Base-by-base conservation (phyloP, 2,888 invertebrate species). In the Dryococelus australis region DNA sequence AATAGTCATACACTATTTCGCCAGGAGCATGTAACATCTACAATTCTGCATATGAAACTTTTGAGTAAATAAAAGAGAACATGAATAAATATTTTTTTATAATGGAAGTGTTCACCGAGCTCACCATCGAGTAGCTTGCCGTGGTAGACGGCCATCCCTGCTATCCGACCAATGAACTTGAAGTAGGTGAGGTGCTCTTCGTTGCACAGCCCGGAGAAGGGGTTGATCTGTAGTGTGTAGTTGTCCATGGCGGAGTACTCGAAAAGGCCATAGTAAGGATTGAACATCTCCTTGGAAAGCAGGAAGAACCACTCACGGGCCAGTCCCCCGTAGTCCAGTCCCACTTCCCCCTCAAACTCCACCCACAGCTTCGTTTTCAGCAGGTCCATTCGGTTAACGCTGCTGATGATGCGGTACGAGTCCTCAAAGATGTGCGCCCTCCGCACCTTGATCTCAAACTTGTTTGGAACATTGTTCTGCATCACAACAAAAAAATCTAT, bases 161-260 rank as follows among this genome's bases (percentile, higher is more conserved):
- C 99, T 89, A 99, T 96, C 88, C 99, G 94, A 88, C 99, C 99
- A 90, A 99, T 99, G 92, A 99, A 99, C 93, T 98, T 98, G 94
- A 99, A 99, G 93, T 99, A 99, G 92, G 97, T 97, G 89, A 99
- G 94, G 93, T 99, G 99, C 91, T 99, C 99, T 93, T 99, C 99
- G 92, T 99, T 99, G 93, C 99, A 99, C 88, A 99, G 94, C 65
- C 99, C 99, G 89, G 99, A 99, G 92, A 97, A 97, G 88, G 99
- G 99, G 93, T 99, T 99, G 90, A 99, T 99, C 95, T 99, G 99
- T 87, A 99, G 94, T 28, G 99, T 99, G 93, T 99, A 99, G 94
- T 99, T 99, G 93, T 99, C 99, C 99, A 99, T 99, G 9, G 99
- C 99, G 0, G 99, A 99, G 94, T 99, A 99, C 93, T 99, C 99